Percentiles rank a stretch among this genome's conserved stretches.
Evolutionary conservation across 2,888 invertebrate genomes (phyloP).

Genomic region (Bhutanitis thaidina): DNA sequence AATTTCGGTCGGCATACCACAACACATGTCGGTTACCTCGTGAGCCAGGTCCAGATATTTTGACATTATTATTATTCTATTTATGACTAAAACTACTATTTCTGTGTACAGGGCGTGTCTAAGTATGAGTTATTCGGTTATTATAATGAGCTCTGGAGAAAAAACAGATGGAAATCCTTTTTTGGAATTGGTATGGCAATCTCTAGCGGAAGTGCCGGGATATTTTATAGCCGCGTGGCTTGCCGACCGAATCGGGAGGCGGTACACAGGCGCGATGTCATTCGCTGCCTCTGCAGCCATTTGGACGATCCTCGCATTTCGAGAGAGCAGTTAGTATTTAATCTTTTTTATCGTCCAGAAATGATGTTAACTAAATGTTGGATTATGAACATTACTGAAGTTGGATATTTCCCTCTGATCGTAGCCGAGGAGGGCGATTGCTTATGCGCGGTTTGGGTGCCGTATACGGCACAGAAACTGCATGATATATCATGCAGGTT

Average conservation of each 20-base stretch:
- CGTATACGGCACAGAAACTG: too few species aligned
- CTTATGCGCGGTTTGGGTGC: too few species aligned
- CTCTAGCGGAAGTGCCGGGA: conserved; percentile 82
- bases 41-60: too few species aligned
- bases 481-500: too few species aligned
- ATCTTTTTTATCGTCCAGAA: conserved; percentile 2
- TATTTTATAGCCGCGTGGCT: conserved; percentile 78
- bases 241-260: conserved; percentile 47
- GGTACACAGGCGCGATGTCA: conserved; percentile 41
- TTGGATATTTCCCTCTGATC: too few species aligned
- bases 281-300: conserved; percentile 33
- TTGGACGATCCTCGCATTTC: conserved; percentile 38
- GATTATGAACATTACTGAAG: too few species aligned
- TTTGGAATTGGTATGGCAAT: conserved; percentile 82
- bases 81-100: too few species aligned
- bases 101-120: conserved; percentile 62
- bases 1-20: too few species aligned
- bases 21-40: too few species aligned
- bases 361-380: too few species aligned
- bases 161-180: conserved; percentile 82
- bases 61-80: too few species aligned
- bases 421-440: too few species aligned
- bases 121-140: conserved; percentile 69
- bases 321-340: conserved; percentile 33
- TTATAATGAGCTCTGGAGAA: conserved; percentile 70